Conservation (phyloP, 2,797 vertebrate genomes). For the Brotogeris chrysoptera region DNA sequence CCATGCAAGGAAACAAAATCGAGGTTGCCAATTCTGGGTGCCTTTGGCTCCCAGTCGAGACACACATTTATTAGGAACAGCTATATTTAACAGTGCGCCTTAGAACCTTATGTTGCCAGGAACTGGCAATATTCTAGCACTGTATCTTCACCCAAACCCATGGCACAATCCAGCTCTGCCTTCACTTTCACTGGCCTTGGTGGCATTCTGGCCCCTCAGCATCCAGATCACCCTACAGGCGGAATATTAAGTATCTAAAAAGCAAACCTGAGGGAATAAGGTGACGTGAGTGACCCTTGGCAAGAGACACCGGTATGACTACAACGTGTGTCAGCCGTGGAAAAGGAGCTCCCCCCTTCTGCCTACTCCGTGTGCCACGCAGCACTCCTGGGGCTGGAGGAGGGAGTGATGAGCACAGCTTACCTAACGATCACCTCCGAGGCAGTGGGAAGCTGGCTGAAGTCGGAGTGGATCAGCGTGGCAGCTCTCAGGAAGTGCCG, state of each 20-base stretch:
- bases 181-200: neutral
- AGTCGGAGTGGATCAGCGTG: constrained; percentile 87
- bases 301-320: rapidly evolving
- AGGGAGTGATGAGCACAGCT: neutral
- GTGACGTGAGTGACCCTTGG: rapidly evolving
- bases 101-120: constrained; percentile 1
- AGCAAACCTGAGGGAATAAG: neutral
- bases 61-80: constrained; percentile 16
- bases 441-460: constrained; percentile 80
- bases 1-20: neutral
- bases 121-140: neutral
- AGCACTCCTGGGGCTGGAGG: neutral
- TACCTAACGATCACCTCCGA: constrained; percentile 92
- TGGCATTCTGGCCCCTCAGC: neutral
- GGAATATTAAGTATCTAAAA: neutral
- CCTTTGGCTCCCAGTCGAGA: constrained; percentile 15
- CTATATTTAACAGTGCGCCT: neutral
- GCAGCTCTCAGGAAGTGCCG: constrained; percentile 86
- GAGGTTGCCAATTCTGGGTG: neutral
- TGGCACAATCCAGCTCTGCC: neutral
- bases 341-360: neutral
- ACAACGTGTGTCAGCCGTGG: rapidly evolving
- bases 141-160: neutral
- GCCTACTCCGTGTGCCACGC: rapidly evolving
- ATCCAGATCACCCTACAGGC: neutral